Conservation (phyloP, 2,888 invertebrate species). For the Piscicola geometra region DNA sequence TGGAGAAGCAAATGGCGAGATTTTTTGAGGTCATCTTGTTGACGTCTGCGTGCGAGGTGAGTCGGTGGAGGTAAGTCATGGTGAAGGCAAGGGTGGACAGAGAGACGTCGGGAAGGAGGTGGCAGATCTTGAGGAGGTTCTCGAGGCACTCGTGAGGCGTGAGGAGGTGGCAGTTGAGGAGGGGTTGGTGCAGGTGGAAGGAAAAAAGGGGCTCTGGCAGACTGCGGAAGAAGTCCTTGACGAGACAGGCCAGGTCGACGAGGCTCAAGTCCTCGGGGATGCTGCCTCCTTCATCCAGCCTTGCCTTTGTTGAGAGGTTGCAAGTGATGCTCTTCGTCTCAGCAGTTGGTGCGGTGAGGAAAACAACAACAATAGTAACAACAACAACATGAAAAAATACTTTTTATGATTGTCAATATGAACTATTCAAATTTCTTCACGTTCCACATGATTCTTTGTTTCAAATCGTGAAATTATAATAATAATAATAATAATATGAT, state of each 20-base stretch:
- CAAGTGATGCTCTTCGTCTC: no score
- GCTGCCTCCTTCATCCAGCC: constrained; percentile 68
- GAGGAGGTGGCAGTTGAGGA: constrained; percentile 62
- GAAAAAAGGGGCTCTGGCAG: constrained; percentile 80
- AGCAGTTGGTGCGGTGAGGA: no score
- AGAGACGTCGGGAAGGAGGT: constrained; percentile 71
- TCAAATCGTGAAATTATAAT: no score
- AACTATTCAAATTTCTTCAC: no score
- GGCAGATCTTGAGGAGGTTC: constrained; percentile 66
- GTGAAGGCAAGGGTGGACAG: constrained; percentile 75
- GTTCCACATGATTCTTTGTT: no score
- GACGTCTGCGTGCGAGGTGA: constrained; percentile 66
- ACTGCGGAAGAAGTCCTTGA: constrained; percentile 78
- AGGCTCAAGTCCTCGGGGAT: constrained; percentile 66
- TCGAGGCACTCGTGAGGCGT: no score
- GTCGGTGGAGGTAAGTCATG: constrained; percentile 67
- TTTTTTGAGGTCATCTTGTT: constrained; percentile 82
- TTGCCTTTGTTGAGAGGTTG: no score
- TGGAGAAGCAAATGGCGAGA: constrained; percentile 77
- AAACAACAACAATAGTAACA: no score
- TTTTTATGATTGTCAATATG: no score
- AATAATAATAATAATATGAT: no score
- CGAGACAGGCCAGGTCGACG: constrained; percentile 77
- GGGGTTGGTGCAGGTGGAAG: constrained; percentile 68
- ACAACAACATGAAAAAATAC: no score